phyloP scores from a whole-genome alignment of 2,113 vertebrate species.

The Malurus cyaneus region DNA sequence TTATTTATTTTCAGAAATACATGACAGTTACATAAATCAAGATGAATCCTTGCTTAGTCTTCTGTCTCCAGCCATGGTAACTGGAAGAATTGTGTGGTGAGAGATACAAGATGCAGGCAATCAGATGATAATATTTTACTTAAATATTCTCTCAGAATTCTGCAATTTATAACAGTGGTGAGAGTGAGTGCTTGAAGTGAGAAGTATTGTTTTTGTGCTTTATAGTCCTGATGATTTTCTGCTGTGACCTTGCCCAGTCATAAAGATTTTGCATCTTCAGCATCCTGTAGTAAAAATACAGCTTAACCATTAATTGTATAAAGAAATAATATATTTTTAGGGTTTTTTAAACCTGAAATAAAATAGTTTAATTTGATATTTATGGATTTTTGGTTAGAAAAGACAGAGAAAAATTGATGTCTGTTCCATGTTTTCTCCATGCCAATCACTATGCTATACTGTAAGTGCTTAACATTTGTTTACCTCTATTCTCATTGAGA shows the following conservation, averaged over 20 bases:
- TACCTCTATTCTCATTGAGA: background rate
- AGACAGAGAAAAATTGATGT: background rate
- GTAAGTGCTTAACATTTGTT: background rate
- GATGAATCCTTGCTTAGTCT: background rate
- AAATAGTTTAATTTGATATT: background rate
- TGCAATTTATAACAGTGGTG: background rate
- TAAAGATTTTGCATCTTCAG: background rate
- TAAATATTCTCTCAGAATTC: background rate
- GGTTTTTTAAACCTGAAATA: background rate
- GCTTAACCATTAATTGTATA: background rate
- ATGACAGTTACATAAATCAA: background rate
- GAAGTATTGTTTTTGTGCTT: background rate
- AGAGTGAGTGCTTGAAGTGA: background rate
- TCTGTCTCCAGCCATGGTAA: background rate
- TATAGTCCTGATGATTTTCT: background rate
- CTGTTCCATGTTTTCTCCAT: background rate
- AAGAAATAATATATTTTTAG: background rate
- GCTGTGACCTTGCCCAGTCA: background rate
- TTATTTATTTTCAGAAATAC: background rate
- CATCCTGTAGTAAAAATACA: background rate
- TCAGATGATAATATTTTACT: background rate
- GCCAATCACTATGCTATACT: background rate
- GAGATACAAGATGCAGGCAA: background rate
- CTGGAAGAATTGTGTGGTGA: background rate
- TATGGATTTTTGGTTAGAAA: background rate